Evolutionary conservation across 1,140 invertebrate genomes (phyloP).

Genomic region (Drosophila sechellia): DNA sequence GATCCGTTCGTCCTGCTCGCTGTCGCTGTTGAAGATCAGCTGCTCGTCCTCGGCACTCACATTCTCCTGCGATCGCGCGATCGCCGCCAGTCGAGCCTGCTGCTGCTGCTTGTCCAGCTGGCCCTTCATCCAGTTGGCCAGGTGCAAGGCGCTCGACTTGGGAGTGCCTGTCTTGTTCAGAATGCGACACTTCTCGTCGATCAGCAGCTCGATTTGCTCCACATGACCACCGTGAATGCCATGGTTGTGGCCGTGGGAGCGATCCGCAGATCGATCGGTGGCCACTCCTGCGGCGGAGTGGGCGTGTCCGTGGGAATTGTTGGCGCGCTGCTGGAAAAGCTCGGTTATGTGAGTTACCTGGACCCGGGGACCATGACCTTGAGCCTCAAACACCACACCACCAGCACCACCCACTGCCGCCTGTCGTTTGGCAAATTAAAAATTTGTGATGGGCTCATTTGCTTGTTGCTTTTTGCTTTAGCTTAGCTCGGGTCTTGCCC

Average conservation of each 20-base stretch:
- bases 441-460: slow-evolving; percentile 84
- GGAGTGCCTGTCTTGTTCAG: slow-evolving; percentile 86
- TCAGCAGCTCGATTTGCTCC: slow-evolving; percentile 86
- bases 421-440: slow-evolving; percentile 65
- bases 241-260: slow-evolving; percentile 25
- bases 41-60: slow-evolving; percentile 76
- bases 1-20: slow-evolving; percentile 85
- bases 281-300: neutral
- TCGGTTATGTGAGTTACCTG: slow-evolving; percentile 19
- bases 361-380: neutral
- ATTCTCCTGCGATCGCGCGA: slow-evolving; percentile 68
- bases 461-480: slow-evolving; percentile 20
- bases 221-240: slow-evolving; percentile 55
- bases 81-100: slow-evolving; percentile 76
- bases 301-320: slow-evolving; percentile 12
- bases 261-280: slow-evolving; percentile 3
- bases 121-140: slow-evolving; percentile 89
- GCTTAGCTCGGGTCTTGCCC: slow-evolving; percentile 30
- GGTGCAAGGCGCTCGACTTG: slow-evolving; percentile 87
- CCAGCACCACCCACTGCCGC: slow-evolving; percentile 20
- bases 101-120: slow-evolving; percentile 85
- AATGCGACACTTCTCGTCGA: slow-evolving; percentile 87
- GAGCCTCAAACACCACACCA: slow-evolving; percentile 6
- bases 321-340: slow-evolving; percentile 35
- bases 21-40: slow-evolving; percentile 83